A percentile compares a stretch with the other conserved stretches of the same genome.
Conservation (phyloP, 2,888 invertebrate genomes). For the Taphrorychus bicolor region DNA sequence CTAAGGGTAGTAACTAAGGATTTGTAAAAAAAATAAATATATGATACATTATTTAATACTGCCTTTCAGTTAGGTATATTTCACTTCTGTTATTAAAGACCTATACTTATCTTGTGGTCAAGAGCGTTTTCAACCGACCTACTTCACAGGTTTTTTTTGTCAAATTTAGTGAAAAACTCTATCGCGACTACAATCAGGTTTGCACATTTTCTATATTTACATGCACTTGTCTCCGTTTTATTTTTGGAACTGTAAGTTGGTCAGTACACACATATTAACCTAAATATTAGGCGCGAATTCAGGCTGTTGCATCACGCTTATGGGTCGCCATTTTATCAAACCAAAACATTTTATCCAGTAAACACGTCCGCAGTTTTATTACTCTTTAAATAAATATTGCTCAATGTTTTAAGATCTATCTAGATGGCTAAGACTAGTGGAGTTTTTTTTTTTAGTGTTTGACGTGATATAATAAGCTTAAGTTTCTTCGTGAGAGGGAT, state of each 20-base stretch:
- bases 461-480: no score
- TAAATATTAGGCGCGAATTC: constrained; percentile 16
- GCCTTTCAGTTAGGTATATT: neutral
- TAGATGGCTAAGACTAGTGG: no score
- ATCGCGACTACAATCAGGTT: constrained; percentile 27
- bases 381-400: neutral
- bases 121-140: no score
- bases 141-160: no score
- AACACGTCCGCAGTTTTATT: constrained; percentile 5
- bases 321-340: constrained; percentile 18
- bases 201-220: constrained; percentile 32
- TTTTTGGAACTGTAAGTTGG: constrained; percentile 26
- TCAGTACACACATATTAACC: constrained; percentile 27
- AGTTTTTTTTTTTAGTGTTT: no score
- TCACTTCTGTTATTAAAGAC: no score
- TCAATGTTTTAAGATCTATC: no score
- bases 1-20: neutral
- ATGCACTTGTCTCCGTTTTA: constrained; percentile 34
- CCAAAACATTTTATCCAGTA: constrained; percentile 12
- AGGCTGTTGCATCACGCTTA: constrained; percentile 19
- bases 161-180: neutral
- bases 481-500: neutral
- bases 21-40: neutral
- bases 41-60: neutral
- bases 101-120: no score